Conservation (phyloP, 1,140 invertebrate genomes). For the Ganaspis sp. region DNA sequence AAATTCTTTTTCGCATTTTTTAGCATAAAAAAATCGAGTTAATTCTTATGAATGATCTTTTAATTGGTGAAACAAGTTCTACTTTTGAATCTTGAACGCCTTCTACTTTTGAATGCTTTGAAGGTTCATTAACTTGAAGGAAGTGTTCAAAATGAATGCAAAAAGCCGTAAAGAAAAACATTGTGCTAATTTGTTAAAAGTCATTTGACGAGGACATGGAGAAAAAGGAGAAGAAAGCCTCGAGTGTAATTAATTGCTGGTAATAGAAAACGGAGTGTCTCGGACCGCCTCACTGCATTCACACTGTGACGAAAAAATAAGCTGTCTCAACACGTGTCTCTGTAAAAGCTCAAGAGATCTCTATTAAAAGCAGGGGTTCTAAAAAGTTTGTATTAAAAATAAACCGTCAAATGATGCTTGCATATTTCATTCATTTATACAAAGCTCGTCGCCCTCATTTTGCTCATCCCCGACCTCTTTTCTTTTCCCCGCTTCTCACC, state of each 20-base stretch:
- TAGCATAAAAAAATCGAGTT: too few species aligned
- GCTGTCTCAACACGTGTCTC: conserved; percentile 43
- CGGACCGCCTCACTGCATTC: conserved; percentile 42
- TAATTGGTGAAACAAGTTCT: too few species aligned
- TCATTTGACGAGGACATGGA: neutral
- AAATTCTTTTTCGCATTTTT: too few species aligned
- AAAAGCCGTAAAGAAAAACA: neutral
- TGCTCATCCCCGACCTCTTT: conserved; percentile 14
- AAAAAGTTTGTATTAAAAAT: conserved; percentile 57
- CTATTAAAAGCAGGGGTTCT: conserved; percentile 39
- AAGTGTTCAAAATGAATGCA: too few species aligned
- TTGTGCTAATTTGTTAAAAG: neutral
- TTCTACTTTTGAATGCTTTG: neutral
- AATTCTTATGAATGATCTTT: too few species aligned
- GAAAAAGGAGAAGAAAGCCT: conserved; percentile 26
- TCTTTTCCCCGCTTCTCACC: conserved; percentile 29
- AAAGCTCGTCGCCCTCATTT: conserved; percentile 28
- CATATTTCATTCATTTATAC: conserved; percentile 37
- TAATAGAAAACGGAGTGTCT: conserved; percentile 41
- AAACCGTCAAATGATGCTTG: conserved; percentile 45
- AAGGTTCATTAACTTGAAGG: neutral
- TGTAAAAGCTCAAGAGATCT: conserved; percentile 2
- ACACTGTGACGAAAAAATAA: conserved; percentile 40
- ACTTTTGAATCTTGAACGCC: too few species aligned
- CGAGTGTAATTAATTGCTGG: conserved; percentile 51